Percentiles rank a stretch among this genome's conserved stretches.
These are phyloP conservation scores for Darwinula stevensoni DNA, from an alignment of 2,888 invertebrate species.

Conservation along the genomic window DNA sequence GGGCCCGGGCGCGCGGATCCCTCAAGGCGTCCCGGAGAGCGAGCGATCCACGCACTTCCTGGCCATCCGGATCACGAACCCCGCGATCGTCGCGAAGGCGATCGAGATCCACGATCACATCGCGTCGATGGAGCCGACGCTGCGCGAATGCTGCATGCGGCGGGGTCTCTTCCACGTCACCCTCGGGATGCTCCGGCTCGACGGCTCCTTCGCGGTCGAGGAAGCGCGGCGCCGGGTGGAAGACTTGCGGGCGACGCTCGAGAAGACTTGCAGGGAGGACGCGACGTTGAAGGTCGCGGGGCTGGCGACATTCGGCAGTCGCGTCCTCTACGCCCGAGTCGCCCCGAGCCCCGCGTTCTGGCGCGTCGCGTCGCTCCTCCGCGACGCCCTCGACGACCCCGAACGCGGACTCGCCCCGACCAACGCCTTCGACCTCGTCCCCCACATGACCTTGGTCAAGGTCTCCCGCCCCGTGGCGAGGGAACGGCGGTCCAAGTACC, in stretches of 20 bases:
- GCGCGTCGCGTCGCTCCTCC: constrained; percentile 13
- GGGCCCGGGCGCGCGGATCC: not conserved
- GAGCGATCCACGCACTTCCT: constrained; percentile 17
- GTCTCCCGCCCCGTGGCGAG: constrained; percentile 14
- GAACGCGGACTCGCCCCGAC: constrained; percentile 13
- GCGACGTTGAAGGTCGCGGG: constrained; percentile 13
- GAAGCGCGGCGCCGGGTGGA: constrained; percentile 9
- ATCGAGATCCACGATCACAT: constrained; percentile 14
- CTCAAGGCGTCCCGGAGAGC: not conserved
- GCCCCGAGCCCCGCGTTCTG: constrained; percentile 13
- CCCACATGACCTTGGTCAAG: constrained; percentile 19
- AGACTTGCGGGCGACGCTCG: constrained; percentile 10
- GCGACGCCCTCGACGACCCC: constrained; percentile 11
- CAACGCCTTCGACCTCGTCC: constrained; percentile 17
- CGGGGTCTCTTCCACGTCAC: constrained; percentile 16
- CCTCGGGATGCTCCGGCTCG: constrained; percentile 15
- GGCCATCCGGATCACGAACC: constrained; percentile 14
- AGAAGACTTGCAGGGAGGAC: no score
- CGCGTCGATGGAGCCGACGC: constrained; percentile 13
- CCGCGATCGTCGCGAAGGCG: constrained; percentile 12
- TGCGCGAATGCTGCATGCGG: constrained; percentile 14
- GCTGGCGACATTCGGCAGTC: constrained; percentile 15
- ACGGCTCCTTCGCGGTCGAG: constrained; percentile 11
- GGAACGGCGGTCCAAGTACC: constrained; percentile 13
- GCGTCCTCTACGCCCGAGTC: constrained; percentile 17